Base-by-base conservation (phyloP, 2,797 vertebrate species). In the Manis pentadactyla region DNA sequence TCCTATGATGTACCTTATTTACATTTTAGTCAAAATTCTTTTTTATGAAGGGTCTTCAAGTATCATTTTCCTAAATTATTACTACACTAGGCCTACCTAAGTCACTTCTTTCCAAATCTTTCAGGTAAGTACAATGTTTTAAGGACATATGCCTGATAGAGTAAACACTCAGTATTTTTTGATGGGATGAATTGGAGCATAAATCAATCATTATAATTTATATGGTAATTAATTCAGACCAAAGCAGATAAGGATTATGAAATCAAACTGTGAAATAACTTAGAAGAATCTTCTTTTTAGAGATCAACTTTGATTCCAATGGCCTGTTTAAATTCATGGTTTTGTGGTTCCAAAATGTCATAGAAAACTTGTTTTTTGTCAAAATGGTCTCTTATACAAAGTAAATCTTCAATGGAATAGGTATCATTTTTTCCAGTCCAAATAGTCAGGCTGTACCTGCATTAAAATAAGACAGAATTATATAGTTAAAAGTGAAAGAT, bases 401-500 rank as follows among this genome's bases (percentile, higher is more conserved):
- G 98, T 53, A 99, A 97, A 97, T 99, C 99, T 98, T 99, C 98
- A 39, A 98, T 91, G 10, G 98, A 97, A 46, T 99, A 98, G 25
- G 90, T 5, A 84, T 99, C 99, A 27, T 98, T 96, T 83, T 98
- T 99, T 81, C 99, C 98, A 7, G 99, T 99, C 99, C 99, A 99
- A 96, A 99, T 94, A 12, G 99, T 99, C 75, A 99, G 98, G 93
- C 98, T 99, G 98, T 99, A 99, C 92, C 99, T 99, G 97, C 34
- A 97, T 89, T 10, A 95, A 94, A 87, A 95, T 4, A 94, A 87
- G 61, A 93, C n/a, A 96, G 59, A 96, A 78, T 95, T 66, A 37
- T 4, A 27, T n/a, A 87, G 84, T 63, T 91, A 92, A 96, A 64
- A 59, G n/a, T 13, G 31, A 90, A 95, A 46, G 25, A 63, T 13